Base-by-base conservation (phyloP, 2,888 invertebrate species). In the Megaustenia siamemsis region DNA sequence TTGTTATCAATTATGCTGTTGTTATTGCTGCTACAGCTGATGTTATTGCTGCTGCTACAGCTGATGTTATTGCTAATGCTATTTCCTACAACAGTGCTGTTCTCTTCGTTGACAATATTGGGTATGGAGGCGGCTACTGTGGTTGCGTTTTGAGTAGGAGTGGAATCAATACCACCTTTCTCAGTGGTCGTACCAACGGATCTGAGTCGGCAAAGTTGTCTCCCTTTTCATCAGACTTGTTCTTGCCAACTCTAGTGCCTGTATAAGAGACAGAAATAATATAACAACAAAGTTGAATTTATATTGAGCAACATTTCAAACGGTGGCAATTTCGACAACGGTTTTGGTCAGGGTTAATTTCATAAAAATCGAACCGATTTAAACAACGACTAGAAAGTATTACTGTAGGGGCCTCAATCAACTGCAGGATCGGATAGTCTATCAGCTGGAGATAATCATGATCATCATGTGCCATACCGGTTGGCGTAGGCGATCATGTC, bases 1-100 rank as follows among this genome's bases (percentile, higher is more conserved):
- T 32, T 75, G 49, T 69, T 69, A 43, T 53, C 78, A 56, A 49
- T 83, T 32, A n/a, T 83, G 43, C 24, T 83, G 40, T 53, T 78
- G 35, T 38, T 76, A 40, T 53, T 83, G 28, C 32, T 68, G 69
- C n/a, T n/a, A n/a, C n/a, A n/a, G n/a, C 78, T 83, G 68, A 35
- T 76, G 10, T 49, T 56, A 21, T n/a, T 43, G 8, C 3, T 32
- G 35, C 1, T 49, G 82, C 21, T 63, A 10, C 24, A 32, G 15
- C 3, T 71, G 32, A n/a, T 18, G 21, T 10, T 32, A 38, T 5
- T 40, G 35, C 12, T 56, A 12, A 76, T 15, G 40, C 24, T 45
- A 32, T 49, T 49, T 38, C 35, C 80, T 4, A n/a, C 45, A 10
- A 28, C 38, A 43, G 32, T 82, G 56, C 2, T 79, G 73, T 12